Evolutionary conservation across 1,140 invertebrate species (phyloP).

Genomic region (Samia ricini): DNA sequence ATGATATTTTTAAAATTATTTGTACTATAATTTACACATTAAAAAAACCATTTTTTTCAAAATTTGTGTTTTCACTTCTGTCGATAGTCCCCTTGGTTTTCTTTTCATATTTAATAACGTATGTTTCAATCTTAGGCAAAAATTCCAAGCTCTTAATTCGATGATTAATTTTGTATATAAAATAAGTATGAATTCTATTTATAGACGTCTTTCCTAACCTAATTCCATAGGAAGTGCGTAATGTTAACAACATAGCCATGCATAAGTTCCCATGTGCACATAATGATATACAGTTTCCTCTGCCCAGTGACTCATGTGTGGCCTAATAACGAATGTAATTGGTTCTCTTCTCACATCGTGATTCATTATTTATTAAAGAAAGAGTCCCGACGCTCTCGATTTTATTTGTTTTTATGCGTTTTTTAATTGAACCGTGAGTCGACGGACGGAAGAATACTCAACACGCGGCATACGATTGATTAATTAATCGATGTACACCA

Average conservation of each 20-base stretch:
- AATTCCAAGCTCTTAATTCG: too few relatives aligned
- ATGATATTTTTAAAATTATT: too few relatives aligned
- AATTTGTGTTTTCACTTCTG: too few relatives aligned
- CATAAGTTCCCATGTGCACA: background rate
- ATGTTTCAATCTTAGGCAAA: too few relatives aligned
- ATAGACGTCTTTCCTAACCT: background rate
- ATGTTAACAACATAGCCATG: background rate
- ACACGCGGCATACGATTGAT: slow-evolving; percentile 30
- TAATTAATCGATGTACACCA: slow-evolving; percentile 24
- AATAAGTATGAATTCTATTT: too few relatives aligned
- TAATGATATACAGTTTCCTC: slow-evolving; percentile 4
- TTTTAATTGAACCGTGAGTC: slow-evolving; percentile 57
- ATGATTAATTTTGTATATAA: too few relatives aligned
- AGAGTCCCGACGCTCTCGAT: slow-evolving; percentile 44
- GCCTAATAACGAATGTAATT: slow-evolving; percentile 67
- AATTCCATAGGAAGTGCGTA: slow-evolving; percentile 1
- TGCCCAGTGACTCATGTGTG: slow-evolving; percentile 49
- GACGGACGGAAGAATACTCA: slow-evolving; percentile 24
- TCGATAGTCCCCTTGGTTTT: too few relatives aligned
- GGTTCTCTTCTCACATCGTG: slow-evolving; percentile 71
- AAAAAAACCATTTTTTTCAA: too few relatives aligned
- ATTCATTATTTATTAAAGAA: slow-evolving; percentile 59
- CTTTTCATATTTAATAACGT: too few relatives aligned
- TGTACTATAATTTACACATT: too few relatives aligned
- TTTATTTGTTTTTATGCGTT: slow-evolving; percentile 58